phyloP scores from a whole-genome alignment of 2,888 invertebrate species.

The Zaprionus obscuricornis region DNA sequence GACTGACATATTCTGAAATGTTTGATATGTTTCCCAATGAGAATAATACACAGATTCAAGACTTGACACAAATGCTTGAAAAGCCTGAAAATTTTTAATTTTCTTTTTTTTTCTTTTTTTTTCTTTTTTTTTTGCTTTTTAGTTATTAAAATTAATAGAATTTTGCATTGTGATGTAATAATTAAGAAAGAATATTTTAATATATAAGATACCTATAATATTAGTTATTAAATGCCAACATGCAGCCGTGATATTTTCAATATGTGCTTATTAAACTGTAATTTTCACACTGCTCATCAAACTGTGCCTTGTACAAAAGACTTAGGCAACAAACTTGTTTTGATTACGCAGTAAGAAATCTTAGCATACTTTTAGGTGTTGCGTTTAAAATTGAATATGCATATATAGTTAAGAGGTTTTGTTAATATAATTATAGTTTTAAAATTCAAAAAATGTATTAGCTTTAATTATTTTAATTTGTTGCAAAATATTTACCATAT shows the following conservation, averaged over 20 bases:
- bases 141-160: background rate
- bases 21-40: slow-evolving; percentile 55
- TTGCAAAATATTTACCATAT: too few relatives aligned
- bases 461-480: too few relatives aligned
- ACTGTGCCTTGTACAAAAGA: slow-evolving; percentile 1
- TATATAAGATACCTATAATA: too few relatives aligned
- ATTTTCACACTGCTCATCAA: background rate
- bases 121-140: background rate
- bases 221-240: too few relatives aligned
- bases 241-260: too few relatives aligned
- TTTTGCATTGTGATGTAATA: slow-evolving; percentile 31
- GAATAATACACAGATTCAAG: slow-evolving; percentile 46
- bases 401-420: background rate
- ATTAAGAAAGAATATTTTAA: too few relatives aligned
- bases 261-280: background rate
- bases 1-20: slow-evolving; percentile 44
- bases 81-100: slow-evolving; percentile 63
- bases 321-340: slow-evolving; percentile 6
- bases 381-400: background rate
- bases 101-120: background rate
- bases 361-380: slow-evolving; percentile 38
- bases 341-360: background rate
- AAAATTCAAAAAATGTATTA: too few relatives aligned
- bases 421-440: background rate
- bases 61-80: slow-evolving; percentile 49